These are phyloP conservation scores for Cremastinae sp. DNA, from an alignment of 2,888 invertebrate genomes.

Conservation along the genomic window DNA sequence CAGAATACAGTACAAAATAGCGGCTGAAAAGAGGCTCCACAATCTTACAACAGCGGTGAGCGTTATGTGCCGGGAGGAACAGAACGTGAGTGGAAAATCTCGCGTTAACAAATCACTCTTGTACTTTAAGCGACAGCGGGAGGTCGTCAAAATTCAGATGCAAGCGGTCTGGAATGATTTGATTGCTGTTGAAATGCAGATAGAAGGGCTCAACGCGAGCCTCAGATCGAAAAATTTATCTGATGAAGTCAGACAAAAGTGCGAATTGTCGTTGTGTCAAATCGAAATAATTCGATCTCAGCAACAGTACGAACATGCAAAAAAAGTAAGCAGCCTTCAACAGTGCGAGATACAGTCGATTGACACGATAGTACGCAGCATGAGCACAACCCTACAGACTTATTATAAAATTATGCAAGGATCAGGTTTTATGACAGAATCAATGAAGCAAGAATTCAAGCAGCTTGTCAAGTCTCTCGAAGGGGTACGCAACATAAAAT, in stretches of 20 bases:
- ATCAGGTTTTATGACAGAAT: slow-evolving; percentile 83
- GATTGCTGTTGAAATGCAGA: slow-evolving; percentile 68
- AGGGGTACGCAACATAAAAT: slow-evolving; percentile 84
- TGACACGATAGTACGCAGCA: slow-evolving; percentile 81
- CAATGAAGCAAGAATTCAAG: slow-evolving; percentile 83
- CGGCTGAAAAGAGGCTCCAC: slow-evolving; percentile 75
- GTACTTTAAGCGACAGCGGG: slow-evolving; percentile 76
- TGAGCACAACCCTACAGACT: slow-evolving; percentile 83
- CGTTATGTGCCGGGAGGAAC: slow-evolving; percentile 67
- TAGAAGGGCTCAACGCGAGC: slow-evolving; percentile 64
- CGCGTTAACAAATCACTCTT: slow-evolving; percentile 75
- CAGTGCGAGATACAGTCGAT: slow-evolving; percentile 82
- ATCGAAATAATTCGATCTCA: slow-evolving; percentile 72
- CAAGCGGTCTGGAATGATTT: slow-evolving; percentile 74
- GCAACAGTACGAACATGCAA: slow-evolving; percentile 80
- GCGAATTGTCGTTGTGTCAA: slow-evolving; percentile 65
- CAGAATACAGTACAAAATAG: slow-evolving; percentile 77
- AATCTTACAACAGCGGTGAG: slow-evolving; percentile 71
- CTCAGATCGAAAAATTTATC: slow-evolving; percentile 67
- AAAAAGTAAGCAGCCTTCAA: slow-evolving; percentile 80
- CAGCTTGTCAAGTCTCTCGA: slow-evolving; percentile 84
- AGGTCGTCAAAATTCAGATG: slow-evolving; percentile 72
- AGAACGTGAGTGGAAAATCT: slow-evolving; percentile 76
- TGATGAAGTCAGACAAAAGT: slow-evolving; percentile 66
- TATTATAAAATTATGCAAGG: slow-evolving; percentile 84